Evolutionary conservation across 2,888 invertebrate species (phyloP), one percentile per base, ranked within the genome.

Genomic region (Shargacucullia verbasci): DNA sequence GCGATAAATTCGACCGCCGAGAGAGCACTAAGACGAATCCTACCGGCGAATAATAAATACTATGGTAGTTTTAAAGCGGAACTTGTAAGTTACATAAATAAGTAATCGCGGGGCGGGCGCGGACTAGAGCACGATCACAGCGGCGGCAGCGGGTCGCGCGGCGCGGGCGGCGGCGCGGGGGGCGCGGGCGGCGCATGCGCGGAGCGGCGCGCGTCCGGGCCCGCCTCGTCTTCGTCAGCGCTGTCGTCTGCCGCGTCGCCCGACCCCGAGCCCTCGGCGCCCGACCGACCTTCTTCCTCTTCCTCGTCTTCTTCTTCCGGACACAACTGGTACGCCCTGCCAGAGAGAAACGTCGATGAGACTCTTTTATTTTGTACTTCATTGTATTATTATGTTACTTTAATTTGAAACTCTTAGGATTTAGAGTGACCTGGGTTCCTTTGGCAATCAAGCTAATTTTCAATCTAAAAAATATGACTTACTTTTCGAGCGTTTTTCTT

Each of bases 401-500:
- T 20, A 20, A 20, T 20, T 20, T 20, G 2, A 20, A 20, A 20
- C 2, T 20, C 20, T 20, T 4, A 20, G 20, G 20, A 20, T 20
- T 20, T 20, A 20, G 20, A 20, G 20, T 20, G 4, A 2, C 20
- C 20, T 20, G 2, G 20, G 20, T 20, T 20, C 20, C 20, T 20
- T 20, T 4, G 20, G 4, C 20, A 4, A 20, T 3, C 20, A 20
- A 20, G 20, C 2, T 20, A 20, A 3, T 4, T 3, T 20, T 20
- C 20, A 2, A 20, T 20, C 4, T 20, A 20, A 39, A 15, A 6
- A 7, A 6, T 9, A 13, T 13, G 6, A 79, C 88, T 85, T 76
- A 94, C 93, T 90, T 92, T 74, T 94, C 94, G 59, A 99, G 95
- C 0, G 98, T 98, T 84, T 98, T 97, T 69, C 98, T 96, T 0